phyloP scores from a whole-genome alignment of 2,797 vertebrate genomes.

The Myripristis jacobus region DNA sequence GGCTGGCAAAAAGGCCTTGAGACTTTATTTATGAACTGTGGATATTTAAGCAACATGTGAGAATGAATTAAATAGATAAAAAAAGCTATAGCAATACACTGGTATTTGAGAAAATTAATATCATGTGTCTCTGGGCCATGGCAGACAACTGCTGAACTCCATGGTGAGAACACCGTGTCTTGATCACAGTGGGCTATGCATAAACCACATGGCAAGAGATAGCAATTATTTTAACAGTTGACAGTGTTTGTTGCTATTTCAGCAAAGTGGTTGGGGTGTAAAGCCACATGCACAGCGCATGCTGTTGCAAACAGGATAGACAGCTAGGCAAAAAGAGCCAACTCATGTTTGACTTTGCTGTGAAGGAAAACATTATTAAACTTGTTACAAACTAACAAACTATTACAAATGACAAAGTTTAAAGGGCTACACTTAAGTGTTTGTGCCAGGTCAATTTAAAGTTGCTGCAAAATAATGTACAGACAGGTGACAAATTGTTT shows the following conservation, averaged over 20 bases:
- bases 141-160: background rate
- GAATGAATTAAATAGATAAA: background rate
- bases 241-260: conserved; percentile 28
- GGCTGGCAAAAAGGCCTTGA: background rate
- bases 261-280: conserved; percentile 13
- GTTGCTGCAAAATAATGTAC: no score
- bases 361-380: background rate
- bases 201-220: conserved; percentile 34
- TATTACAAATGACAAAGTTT: background rate
- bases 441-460: no score
- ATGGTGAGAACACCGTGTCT: conserved; percentile 17
- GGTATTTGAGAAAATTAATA: background rate
- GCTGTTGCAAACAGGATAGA: no score
- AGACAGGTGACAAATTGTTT: no score
- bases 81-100: background rate
- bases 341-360: conserved; percentile 4
- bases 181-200: background rate
- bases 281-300: conserved; percentile 25
- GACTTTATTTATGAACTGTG: background rate
- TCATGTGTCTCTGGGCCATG: background rate
- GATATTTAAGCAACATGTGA: background rate
- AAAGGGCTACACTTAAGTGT: background rate
- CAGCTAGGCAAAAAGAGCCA: conserved; percentile 12
- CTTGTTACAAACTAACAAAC: no score
- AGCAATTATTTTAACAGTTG: conserved; percentile 13